phyloP scores from a whole-genome alignment of 92 coral and sea anemone genomes.

The Plumapathes pennacea region DNA sequence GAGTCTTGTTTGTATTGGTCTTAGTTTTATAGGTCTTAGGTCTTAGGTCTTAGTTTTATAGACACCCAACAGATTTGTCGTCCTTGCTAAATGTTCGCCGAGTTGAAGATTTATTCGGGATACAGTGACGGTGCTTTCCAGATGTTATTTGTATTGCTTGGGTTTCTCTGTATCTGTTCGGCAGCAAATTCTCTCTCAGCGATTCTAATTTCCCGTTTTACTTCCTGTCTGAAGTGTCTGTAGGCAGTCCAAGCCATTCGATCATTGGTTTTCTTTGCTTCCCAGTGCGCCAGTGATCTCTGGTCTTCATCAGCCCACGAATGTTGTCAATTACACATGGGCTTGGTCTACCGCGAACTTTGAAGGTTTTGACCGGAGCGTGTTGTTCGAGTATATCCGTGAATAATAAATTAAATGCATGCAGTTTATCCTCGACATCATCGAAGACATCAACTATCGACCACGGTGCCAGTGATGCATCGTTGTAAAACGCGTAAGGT shows the following conservation, averaged over 20 bases:
- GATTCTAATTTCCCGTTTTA: conserved; percentile 23
- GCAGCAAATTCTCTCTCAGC: conserved; percentile 35
- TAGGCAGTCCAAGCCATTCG: conserved; percentile 36
- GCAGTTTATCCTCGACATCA: conserved; percentile 3
- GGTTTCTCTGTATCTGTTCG: conserved; percentile 17
- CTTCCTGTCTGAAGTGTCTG: conserved; percentile 11
- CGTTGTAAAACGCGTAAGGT: not conserved
- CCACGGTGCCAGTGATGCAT: conserved; percentile 2
- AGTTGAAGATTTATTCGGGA: conserved; percentile 23
- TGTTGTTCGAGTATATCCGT: conserved; percentile 6
- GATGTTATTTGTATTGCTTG: conserved; percentile 21
- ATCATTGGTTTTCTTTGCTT: conserved; percentile 7
- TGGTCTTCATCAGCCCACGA: conserved; percentile 20
- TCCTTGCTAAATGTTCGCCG: conserved; percentile 11
- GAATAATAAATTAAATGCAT: conserved; percentile 4
- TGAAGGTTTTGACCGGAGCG: conserved; percentile 11
- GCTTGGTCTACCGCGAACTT: conserved; percentile 10
- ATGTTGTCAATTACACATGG: conserved; percentile 30
- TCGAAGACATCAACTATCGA: not conserved
- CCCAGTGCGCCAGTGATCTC: conserved; percentile 48
- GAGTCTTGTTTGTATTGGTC: too few relatives aligned
- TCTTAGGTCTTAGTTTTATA: too few relatives aligned
- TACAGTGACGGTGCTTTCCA: conserved; percentile 33
- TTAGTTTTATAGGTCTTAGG: too few relatives aligned
- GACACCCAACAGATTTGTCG: too few relatives aligned